Evolutionary conservation across 2,113 vertebrate species (phyloP), one percentile per base, ranked within the genome.

Genomic region (Periophthalmodon schlosseri): DNA sequence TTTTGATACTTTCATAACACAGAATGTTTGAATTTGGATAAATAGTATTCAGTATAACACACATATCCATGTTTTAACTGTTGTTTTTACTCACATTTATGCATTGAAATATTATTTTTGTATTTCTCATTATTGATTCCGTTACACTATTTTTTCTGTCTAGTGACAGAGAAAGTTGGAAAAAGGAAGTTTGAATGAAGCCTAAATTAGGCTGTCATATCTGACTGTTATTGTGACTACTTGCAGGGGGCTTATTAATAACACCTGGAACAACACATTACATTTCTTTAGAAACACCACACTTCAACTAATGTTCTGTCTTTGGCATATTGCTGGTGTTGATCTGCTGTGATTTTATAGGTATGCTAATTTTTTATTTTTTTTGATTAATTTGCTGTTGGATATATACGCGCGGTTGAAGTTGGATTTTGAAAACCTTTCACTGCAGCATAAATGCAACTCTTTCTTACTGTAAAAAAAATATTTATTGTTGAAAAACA

Each of bases 1-100:
- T 88, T 91, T 93, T 88, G 86, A 92, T 90, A 92, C 87, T 88
- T 91, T 83, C 83, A 87, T 91, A 91, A 91, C 66, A 79, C 89
- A 74, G 79, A 81, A 87, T 75, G 86, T 84, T 84, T 67, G 89
- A n/a, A 89, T 87, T 80, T 88, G 86, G 79, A 88, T 84, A 50
- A 79, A 86, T 82, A 72, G 78, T 69, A 84, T 90, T 91, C 84
- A 78, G 88, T 61, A 85, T 77, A 82, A 72, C 73, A 79, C 64
- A 82, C 76, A 88, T 76, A 80, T 77, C 81, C 79, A 91, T 71
- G 68, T 56, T 79, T 82, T 68, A 84, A 56, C 77, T 18, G 5
- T 71, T 80, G 70, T 72, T 23, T 57, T 63, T 34, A 65, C 34
- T 46, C 46, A 68, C n/a, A 23, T 49, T 47, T 68, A 16, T 49